Conservation (phyloP, 2,888 invertebrate genomes). For the Tridacna crocea region DNA sequence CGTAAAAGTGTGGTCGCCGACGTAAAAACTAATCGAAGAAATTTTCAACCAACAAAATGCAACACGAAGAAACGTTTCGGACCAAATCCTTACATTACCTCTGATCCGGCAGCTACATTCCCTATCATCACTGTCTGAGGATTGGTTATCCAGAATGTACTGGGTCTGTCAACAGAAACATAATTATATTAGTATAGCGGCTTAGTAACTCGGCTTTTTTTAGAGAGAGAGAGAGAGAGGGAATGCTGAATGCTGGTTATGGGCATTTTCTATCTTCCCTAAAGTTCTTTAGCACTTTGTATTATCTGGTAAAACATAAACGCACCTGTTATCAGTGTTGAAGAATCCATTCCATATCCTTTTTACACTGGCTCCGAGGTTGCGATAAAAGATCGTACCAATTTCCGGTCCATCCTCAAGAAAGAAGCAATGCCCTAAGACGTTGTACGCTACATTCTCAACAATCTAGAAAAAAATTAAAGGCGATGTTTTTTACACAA, state of each 20-base stretch:
- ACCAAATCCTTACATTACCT: conserved; percentile 2
- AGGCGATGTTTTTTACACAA: background rate
- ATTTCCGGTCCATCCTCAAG: conserved; percentile 78
- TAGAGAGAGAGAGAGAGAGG: too few relatives aligned
- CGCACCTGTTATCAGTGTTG: conserved; percentile 14
- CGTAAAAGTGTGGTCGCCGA: too few relatives aligned
- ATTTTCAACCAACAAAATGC: too few relatives aligned
- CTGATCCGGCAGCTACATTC: conserved; percentile 37
- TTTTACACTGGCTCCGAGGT: conserved; percentile 59
- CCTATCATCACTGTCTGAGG: conserved; percentile 32
- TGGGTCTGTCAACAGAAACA: background rate
- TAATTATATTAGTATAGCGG: too few relatives aligned
- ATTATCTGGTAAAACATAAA: too few relatives aligned
- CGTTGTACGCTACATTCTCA: conserved; percentile 74
- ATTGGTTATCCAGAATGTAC: conserved; percentile 46
- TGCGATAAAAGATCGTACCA: conserved; percentile 61
- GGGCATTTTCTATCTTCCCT: too few relatives aligned
- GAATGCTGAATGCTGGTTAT: too few relatives aligned
- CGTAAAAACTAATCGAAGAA: too few relatives aligned
- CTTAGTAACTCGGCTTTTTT: too few relatives aligned
- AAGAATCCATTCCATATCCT: conserved; percentile 34
- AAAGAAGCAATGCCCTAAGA: conserved; percentile 76
- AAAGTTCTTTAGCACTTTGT: too few relatives aligned
- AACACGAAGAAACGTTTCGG: too few relatives aligned
- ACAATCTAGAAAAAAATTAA: conserved; percentile 62